Evolutionary conservation across 2,113 vertebrate species (phyloP).

Genomic region (Mixornis gularis): DNA sequence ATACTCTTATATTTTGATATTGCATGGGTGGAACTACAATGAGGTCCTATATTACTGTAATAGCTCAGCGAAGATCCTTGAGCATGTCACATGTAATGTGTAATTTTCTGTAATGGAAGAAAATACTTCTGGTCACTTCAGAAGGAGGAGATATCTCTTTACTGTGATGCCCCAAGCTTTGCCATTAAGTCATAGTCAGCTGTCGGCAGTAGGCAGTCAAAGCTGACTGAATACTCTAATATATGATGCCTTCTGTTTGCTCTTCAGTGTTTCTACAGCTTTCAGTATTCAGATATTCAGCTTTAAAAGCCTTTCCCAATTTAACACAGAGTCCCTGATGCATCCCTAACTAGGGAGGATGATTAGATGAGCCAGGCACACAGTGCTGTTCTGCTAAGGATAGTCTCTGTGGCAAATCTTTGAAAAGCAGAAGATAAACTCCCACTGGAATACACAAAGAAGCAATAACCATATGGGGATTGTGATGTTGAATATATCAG

Average conservation of each 20-base stretch:
- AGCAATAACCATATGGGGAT: conserved; percentile 54
- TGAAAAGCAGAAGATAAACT: conserved; percentile 46
- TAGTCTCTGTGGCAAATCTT: conserved; percentile 22
- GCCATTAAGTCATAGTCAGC: not conserved
- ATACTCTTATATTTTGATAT: not conserved
- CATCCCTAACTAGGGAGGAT: conserved; percentile 41
- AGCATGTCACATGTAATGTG: not conserved
- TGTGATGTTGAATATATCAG: conserved; percentile 43
- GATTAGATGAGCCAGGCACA: conserved; percentile 39
- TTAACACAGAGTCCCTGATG: conserved; percentile 18
- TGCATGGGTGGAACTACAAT: not conserved
- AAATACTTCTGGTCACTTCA: not conserved
- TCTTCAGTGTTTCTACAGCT: not conserved
- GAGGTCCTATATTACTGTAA: not conserved
- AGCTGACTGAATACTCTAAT: not conserved
- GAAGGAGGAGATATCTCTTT: not conserved
- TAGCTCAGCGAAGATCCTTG: not conserved
- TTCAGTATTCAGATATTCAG: conserved; percentile 29
- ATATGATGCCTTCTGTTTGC: conserved; percentile 5
- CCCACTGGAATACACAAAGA: conserved; percentile 27
- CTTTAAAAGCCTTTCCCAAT: conserved; percentile 35
- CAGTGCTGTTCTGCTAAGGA: not conserved
- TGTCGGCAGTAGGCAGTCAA: not conserved
- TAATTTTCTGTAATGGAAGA: not conserved
- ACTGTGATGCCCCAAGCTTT: not conserved